Percentiles rank a stretch among this genome's conserved stretches.
Evolutionary conservation across 2,113 vertebrate genomes (phyloP).

Genomic region (Etheostoma cragini): DNA sequence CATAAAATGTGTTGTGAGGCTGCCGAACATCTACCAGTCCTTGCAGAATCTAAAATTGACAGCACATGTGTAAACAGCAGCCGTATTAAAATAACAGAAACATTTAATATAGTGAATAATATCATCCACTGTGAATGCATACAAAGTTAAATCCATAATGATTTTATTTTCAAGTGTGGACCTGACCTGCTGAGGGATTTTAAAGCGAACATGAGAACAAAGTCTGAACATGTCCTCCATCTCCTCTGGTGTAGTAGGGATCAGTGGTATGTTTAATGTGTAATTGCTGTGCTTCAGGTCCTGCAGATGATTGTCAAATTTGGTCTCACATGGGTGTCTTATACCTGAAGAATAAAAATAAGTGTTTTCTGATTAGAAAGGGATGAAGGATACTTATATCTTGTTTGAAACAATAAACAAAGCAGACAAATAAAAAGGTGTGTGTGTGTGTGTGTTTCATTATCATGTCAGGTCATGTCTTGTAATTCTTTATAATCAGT

Average conservation of each 20-base stretch:
- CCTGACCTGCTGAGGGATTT: conserved; percentile 94
- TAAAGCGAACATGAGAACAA: conserved; percentile 94
- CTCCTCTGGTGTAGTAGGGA: conserved; percentile 92
- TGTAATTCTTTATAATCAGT: background rate
- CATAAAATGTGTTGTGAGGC: conserved; percentile 94
- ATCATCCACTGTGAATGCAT: background rate
- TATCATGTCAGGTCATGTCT: background rate
- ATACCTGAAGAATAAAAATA: conserved; percentile 83
- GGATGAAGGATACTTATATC: background rate
- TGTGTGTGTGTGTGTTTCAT: background rate
- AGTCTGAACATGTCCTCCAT: conserved; percentile 97
- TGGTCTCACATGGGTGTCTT: conserved; percentile 85
- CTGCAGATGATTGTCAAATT: conserved; percentile 88
- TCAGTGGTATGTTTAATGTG: conserved; percentile 87
- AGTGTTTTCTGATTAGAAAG: conserved; percentile 3
- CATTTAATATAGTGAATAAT: background rate
- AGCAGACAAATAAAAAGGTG: background rate
- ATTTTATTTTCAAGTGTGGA: background rate
- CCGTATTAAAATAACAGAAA: background rate
- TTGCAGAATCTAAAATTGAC: conserved; percentile 89
- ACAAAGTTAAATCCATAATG: background rate
- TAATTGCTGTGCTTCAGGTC: conserved; percentile 82
- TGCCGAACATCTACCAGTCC: conserved; percentile 93
- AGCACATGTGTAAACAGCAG: background rate
- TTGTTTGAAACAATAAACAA: background rate